phyloP scores from a whole-genome alignment of 1,140 invertebrate species.

The Meloidogyne hapla region DNA sequence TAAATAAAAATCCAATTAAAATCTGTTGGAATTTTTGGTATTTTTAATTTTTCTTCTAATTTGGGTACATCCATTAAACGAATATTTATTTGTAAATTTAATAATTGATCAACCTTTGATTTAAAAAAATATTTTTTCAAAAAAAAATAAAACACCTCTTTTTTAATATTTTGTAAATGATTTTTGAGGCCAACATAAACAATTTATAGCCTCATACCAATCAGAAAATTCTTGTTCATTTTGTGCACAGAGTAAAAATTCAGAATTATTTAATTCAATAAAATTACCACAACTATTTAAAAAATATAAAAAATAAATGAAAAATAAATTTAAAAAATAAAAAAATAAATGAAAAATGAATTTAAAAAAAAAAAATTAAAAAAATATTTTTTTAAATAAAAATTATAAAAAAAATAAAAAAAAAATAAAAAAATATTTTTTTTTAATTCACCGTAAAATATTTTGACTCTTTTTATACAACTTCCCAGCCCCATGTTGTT shows the following conservation, averaged over 20 bases:
- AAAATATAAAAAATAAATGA: too few relatives aligned
- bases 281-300: constrained; percentile 33
- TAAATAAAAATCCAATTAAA: constrained; percentile 37
- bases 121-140: neutral
- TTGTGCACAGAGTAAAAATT: constrained; percentile 25
- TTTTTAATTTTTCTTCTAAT: constrained; percentile 7
- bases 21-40: constrained; percentile 35
- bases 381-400: constrained; percentile 12
- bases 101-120: constrained; percentile 36
- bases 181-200: constrained; percentile 34
- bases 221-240: constrained; percentile 27
- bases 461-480: constrained; percentile 36
- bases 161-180: constrained; percentile 32
- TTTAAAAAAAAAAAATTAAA: constrained; percentile 22
- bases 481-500: constrained; percentile 27
- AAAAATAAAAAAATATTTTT: constrained; percentile 19
- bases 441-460: neutral
- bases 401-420: constrained; percentile 23
- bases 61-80: constrained; percentile 30
- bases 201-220: constrained; percentile 34
- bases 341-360: too few relatives aligned
- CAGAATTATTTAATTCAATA: constrained; percentile 27
- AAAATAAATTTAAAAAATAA: too few relatives aligned
- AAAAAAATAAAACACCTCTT: constrained; percentile 22
- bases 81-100: constrained; percentile 38